phyloP scores from a whole-genome alignment of 2,113 vertebrate species.

The Brachyistius frenatus region DNA sequence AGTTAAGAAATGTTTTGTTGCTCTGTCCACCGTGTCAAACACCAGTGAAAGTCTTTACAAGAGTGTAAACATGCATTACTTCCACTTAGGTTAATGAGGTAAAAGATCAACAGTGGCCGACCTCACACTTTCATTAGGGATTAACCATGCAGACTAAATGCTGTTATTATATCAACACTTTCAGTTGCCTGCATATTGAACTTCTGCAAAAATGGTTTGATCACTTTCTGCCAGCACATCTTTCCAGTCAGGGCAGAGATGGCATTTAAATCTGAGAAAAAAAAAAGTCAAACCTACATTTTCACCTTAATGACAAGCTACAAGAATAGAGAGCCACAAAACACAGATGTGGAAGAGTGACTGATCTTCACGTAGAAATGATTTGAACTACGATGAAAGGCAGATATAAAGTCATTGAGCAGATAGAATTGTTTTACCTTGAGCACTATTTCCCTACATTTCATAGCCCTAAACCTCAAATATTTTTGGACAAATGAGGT shows the following conservation, averaged over 20 bases:
- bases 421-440: background rate
- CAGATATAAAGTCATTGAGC: background rate
- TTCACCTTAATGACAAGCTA: slow-evolving; percentile 42
- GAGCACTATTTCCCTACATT: background rate
- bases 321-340: slow-evolving; percentile 8
- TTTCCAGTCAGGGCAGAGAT: background rate
- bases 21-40: background rate
- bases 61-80: background rate
- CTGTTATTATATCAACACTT: background rate
- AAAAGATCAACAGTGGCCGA: slow-evolving; percentile 16
- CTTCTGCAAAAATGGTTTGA: background rate
- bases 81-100: slow-evolving; percentile 11
- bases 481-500: no score
- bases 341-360: background rate
- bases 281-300: slow-evolving; percentile 1
- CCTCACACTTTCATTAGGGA: background rate
- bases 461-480: background rate
- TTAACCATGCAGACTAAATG: slow-evolving; percentile 10
- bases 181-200: background rate
- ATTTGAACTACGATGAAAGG: background rate
- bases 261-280: background rate
- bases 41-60: slow-evolving; percentile 3
- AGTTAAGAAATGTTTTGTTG: background rate
- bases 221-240: slow-evolving; percentile 5
- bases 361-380: background rate